Percentiles rank a stretch among this genome's conserved stretches.
Conservation (phyloP, 2,888 invertebrate species). For the Phorcus lineatus region DNA sequence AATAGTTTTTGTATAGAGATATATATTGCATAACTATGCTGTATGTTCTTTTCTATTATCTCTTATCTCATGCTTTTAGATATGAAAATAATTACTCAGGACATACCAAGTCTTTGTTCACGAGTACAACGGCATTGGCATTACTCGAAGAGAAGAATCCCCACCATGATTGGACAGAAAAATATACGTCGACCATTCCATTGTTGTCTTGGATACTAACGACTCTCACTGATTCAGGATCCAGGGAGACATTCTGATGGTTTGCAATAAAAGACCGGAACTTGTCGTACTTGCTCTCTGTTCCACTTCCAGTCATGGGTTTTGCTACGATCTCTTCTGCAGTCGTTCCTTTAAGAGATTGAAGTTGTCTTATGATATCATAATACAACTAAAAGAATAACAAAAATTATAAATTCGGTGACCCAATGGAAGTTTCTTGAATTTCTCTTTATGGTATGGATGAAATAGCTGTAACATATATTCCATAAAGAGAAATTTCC, state of each 20-base stretch:
- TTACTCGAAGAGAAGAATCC: slow-evolving; percentile 96
- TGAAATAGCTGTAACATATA: too few species aligned
- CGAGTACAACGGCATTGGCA: slow-evolving; percentile 90
- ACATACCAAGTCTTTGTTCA: slow-evolving; percentile 61
- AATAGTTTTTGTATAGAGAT: too few species aligned
- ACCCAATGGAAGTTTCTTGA: too few species aligned
- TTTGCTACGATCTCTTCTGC: slow-evolving; percentile 92
- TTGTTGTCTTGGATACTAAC: slow-evolving; percentile 95
- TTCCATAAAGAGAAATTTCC: too few species aligned
- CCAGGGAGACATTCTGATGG: slow-evolving; percentile 83
- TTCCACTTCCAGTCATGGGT: slow-evolving; percentile 42
- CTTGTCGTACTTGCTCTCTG: slow-evolving; percentile 88
- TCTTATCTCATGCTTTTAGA: too few species aligned
- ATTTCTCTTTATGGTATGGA: too few species aligned
- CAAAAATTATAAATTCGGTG: too few species aligned
- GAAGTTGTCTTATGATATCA: too few species aligned
- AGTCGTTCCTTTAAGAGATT: slow-evolving; percentile 82
- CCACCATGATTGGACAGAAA: slow-evolving; percentile 92
- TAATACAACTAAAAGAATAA: too few species aligned
- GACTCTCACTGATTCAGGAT: slow-evolving; percentile 91
- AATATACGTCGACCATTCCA: slow-evolving; percentile 89
- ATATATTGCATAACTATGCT: too few species aligned
- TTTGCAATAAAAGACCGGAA: slow-evolving; percentile 92
- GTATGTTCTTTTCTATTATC: too few species aligned
- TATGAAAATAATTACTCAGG: too few species aligned